Conservation (phyloP, 2,113 vertebrate genomes). For the Ornithorhynchus anatinus region DNA sequence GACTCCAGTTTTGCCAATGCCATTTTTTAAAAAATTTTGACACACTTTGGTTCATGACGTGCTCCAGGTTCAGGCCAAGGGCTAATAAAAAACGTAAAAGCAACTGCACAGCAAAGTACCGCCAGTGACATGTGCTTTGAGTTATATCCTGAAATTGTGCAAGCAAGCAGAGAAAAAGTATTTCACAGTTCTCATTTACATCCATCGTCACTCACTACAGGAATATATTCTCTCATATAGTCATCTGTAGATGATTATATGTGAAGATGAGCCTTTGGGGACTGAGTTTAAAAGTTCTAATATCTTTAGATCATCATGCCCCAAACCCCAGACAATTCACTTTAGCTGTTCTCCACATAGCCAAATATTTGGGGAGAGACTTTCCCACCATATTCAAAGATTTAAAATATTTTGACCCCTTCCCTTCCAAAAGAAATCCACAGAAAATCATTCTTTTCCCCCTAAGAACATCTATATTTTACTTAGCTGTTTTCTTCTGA, state of each 20-base stretch:
- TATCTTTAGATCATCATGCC: neutral
- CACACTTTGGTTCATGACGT: neutral
- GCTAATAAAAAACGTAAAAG: conserved; percentile 16
- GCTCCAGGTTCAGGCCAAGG: conserved; percentile 6
- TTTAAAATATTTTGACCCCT: neutral
- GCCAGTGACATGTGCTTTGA: conserved; percentile 10
- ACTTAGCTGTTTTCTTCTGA: neutral
- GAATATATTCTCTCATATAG: neutral
- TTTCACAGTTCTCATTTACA: neutral
- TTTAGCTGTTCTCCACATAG: neutral
- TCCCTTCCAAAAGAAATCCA: conserved; percentile 1
- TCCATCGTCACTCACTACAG: neutral
- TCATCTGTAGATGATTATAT: conserved; percentile 1
- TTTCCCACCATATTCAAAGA: neutral
- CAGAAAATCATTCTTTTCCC: neutral
- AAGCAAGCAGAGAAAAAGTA: neutral
- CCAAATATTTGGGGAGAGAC: neutral
- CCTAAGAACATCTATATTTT: neutral
- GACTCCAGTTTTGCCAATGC: neutral
- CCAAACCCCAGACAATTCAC: neutral
- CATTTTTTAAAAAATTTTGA: neutral
- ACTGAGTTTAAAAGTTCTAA: neutral
- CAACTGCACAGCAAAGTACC: neutral
- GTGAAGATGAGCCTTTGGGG: neutral
- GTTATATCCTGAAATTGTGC: conserved; percentile 1